Conservation (phyloP, 2,888 invertebrate genomes). For the Chrysolina haemoptera region DNA sequence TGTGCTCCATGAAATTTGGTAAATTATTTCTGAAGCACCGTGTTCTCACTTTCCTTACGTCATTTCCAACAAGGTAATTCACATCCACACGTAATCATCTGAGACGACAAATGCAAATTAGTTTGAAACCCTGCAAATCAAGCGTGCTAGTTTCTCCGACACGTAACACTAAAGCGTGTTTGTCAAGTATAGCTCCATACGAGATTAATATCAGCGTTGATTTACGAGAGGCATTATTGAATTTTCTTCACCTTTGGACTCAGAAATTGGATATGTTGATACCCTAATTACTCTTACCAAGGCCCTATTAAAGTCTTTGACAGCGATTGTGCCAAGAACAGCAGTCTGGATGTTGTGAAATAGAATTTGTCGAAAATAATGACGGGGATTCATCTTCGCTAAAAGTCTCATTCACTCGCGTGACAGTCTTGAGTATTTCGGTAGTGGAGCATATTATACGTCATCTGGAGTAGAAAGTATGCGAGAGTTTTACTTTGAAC, state of each 20-base stretch:
- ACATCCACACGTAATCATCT: background rate
- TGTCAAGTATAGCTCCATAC: slow-evolving; percentile 5
- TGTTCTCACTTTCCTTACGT: too few relatives aligned
- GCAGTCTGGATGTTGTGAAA: background rate
- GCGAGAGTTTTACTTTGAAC: too few relatives aligned
- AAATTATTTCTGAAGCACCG: too few relatives aligned
- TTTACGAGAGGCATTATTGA: slow-evolving; percentile 25
- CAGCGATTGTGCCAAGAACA: background rate
- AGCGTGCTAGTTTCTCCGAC: background rate
- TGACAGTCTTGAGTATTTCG: too few relatives aligned
- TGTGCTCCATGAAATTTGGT: too few relatives aligned
- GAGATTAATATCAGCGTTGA: slow-evolving; percentile 23
- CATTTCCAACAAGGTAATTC: background rate
- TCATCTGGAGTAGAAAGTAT: too few relatives aligned
- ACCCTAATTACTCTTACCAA: background rate
- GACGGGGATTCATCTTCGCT: too few relatives aligned
- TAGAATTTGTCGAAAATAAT: background rate
- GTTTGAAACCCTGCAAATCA: background rate
- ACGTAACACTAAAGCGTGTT: slow-evolving; percentile 7
- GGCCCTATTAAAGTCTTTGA: background rate
- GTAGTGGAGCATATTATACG: too few relatives aligned
- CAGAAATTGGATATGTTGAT: background rate
- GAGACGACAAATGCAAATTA: slow-evolving; percentile 2
- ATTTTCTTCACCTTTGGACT: slow-evolving; percentile 10
- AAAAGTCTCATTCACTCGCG: too few relatives aligned